Conservation (phyloP, 92 coral and sea anemone species). For the Muricea muricata region DNA sequence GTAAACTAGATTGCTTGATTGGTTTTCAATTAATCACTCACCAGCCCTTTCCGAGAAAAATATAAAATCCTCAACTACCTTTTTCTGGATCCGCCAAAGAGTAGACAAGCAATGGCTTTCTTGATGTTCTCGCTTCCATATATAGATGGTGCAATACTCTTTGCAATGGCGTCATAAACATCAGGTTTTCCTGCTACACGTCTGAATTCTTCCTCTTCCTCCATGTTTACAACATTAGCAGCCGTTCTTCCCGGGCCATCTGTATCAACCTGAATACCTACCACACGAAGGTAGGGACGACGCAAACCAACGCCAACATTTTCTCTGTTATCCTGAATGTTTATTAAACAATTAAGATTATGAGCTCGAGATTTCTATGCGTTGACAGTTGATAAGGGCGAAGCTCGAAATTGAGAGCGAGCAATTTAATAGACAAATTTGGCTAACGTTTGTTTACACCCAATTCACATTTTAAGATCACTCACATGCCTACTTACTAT, state of each 20-base stretch:
- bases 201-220: constrained; percentile 93
- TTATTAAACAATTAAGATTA: no score
- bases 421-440: no score
- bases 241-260: constrained; percentile 96
- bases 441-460: no score
- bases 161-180: constrained; percentile 84
- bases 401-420: no score
- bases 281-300: constrained; percentile 93
- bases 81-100: constrained; percentile 98
- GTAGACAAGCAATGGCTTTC: constrained; percentile 91
- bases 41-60: no score
- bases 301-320: constrained; percentile 91
- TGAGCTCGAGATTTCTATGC: no score
- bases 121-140: constrained; percentile 95
- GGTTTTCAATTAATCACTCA: no score
- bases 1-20: no score
- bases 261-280: constrained; percentile 93
- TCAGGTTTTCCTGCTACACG: constrained; percentile 85
- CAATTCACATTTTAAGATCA: no score
- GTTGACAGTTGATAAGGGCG: no score
- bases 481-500: no score
- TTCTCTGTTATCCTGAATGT: constrained; percentile 73
- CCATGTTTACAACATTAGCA: constrained; percentile 67
- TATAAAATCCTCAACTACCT: constrained; percentile 61
- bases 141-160: constrained; percentile 97